Conservation (phyloP, 2,113 vertebrate genomes). For the Reinhardtius hippoglossoides region DNA sequence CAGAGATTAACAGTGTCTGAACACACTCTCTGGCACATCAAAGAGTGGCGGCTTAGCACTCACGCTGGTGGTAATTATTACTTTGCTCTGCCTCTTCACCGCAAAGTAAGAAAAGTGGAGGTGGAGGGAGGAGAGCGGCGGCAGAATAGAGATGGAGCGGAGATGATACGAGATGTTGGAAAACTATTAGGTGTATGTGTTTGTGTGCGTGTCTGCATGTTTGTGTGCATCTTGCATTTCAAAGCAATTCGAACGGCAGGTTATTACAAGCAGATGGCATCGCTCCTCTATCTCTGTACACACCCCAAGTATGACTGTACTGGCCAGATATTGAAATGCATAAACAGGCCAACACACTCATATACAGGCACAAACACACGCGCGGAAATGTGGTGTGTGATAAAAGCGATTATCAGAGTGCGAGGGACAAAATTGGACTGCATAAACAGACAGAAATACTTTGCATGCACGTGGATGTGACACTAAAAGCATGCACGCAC, state of each 20-base stretch:
- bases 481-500: slow-evolving; percentile 2
- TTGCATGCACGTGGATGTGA: slow-evolving; percentile 1
- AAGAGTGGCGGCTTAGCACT: slow-evolving; percentile 65
- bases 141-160: background rate
- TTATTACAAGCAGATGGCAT: slow-evolving; percentile 54
- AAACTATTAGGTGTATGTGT: slow-evolving; percentile 14
- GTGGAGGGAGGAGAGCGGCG: background rate
- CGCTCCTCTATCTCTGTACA: slow-evolving; percentile 39
- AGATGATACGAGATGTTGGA: slow-evolving; percentile 37
- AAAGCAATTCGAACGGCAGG: slow-evolving; percentile 9
- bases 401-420: slow-evolving; percentile 51
- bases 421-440: slow-evolving; percentile 46
- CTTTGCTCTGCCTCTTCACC: slow-evolving; percentile 65
- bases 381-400: slow-evolving; percentile 11
- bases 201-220: slow-evolving; percentile 1
- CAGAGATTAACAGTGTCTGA: slow-evolving; percentile 78
- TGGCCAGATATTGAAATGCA: slow-evolving; percentile 44
- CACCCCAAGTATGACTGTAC: slow-evolving; percentile 19
- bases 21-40: slow-evolving; percentile 71
- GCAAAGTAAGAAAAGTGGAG: slow-evolving; percentile 23
- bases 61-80: slow-evolving; percentile 73
- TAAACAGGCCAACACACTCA: slow-evolving; percentile 26
- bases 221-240: slow-evolving; percentile 15
- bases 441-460: slow-evolving; percentile 50
- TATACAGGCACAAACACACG: background rate